Conservation (phyloP, 1,140 invertebrate species). For the Heliconius nattereri region DNA sequence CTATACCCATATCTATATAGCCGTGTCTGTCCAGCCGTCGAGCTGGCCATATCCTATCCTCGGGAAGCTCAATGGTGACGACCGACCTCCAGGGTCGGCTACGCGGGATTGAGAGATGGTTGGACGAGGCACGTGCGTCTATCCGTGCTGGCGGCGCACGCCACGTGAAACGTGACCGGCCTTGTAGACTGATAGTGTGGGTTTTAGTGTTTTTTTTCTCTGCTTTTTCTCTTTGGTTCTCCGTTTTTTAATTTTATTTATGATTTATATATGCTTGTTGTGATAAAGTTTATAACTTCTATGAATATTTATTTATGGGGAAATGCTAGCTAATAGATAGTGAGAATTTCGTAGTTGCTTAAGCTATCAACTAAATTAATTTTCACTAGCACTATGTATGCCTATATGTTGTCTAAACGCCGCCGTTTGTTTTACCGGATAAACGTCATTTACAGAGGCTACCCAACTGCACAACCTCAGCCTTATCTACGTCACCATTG, state of each 20-base stretch:
- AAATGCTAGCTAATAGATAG: too few relatives aligned
- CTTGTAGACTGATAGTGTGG: background rate
- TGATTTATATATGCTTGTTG: background rate
- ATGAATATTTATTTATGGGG: too few relatives aligned
- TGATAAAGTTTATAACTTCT: background rate
- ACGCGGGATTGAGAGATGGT: slow-evolving; percentile 61
- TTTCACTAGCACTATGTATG: too few relatives aligned
- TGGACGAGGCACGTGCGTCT: slow-evolving; percentile 45
- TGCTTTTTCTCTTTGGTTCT: background rate
- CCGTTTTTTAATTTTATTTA: background rate
- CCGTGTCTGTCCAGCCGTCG: slow-evolving; percentile 64
- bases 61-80: slow-evolving; percentile 63
- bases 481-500: background rate
- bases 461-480: background rate
- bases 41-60: slow-evolving; percentile 51
- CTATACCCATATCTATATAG: slow-evolving; percentile 71
- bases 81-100: slow-evolving; percentile 53
- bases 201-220: background rate
- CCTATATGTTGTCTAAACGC: too few relatives aligned
- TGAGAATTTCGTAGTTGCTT: too few relatives aligned
- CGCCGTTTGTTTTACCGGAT: too few relatives aligned
- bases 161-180: slow-evolving; percentile 49
- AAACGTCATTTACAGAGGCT: too few relatives aligned
- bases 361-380: too few relatives aligned
- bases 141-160: slow-evolving; percentile 51